These are phyloP conservation scores for Acrobasis consociella DNA, from an alignment of 2,888 invertebrate genomes.

Conservation along the genomic window DNA sequence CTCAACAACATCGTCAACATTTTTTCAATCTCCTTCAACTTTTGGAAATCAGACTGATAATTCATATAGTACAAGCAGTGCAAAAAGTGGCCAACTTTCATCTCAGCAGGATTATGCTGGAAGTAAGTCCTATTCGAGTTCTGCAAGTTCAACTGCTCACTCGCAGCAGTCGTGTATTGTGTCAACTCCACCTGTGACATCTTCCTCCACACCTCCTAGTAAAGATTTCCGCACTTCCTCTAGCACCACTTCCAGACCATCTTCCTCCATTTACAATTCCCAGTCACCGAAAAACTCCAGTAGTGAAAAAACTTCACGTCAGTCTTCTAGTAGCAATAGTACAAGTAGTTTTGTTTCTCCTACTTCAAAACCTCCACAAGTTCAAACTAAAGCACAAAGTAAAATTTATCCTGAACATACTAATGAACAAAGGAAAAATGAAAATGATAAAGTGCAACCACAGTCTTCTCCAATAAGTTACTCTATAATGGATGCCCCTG, in stretches of 20 bases:
- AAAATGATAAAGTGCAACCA: constrained; percentile 76
- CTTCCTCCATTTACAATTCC: constrained; percentile 68
- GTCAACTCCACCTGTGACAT: constrained; percentile 84
- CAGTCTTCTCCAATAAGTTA: constrained; percentile 90
- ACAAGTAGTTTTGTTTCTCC: constrained; percentile 77
- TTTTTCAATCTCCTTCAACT: constrained; percentile 85
- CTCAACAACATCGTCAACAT: constrained; percentile 81
- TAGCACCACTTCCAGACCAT: constrained; percentile 73
- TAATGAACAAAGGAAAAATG: constrained; percentile 79
- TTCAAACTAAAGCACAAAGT: constrained; percentile 90
- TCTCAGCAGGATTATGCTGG: constrained; percentile 82
- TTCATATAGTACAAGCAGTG: constrained; percentile 81
- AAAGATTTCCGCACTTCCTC: constrained; percentile 86
- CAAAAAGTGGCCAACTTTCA: constrained; percentile 79
- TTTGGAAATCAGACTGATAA: constrained; percentile 83
- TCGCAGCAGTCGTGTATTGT: constrained; percentile 89
- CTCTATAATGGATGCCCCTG: constrained; percentile 88
- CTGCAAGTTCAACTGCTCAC: constrained; percentile 82
- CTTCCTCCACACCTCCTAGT: constrained; percentile 74
- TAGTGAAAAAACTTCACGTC: constrained; percentile 65
- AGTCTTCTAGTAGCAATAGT: constrained; percentile 58
- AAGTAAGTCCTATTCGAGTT: constrained; percentile 84
- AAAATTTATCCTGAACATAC: constrained; percentile 89
- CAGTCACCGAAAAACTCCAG: constrained; percentile 67
- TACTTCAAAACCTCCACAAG: constrained; percentile 77